Evolutionary conservation across 1,140 invertebrate species (phyloP).

Genomic region (Philopotamus ludificatus): DNA sequence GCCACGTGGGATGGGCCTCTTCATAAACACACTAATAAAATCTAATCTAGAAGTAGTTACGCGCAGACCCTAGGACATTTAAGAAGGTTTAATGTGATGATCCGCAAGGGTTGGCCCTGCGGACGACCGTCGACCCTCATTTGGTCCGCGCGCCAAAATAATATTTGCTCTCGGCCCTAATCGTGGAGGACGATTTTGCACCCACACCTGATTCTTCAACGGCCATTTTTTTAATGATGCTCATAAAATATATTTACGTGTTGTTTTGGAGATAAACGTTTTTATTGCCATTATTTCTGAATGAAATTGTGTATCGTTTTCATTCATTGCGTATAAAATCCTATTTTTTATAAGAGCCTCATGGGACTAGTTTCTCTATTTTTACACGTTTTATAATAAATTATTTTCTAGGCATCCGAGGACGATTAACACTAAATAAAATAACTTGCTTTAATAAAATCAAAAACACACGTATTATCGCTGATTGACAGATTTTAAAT

Average conservation of each 20-base stretch:
- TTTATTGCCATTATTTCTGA: neutral
- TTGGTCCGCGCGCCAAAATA: neutral
- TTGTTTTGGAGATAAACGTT: neutral
- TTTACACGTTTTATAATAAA: no score
- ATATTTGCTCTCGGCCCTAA: neutral
- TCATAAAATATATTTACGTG: neutral
- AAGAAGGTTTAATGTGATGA: neutral
- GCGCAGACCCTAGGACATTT: neutral
- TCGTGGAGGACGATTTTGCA: neutral
- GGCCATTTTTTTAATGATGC: neutral
- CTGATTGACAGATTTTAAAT: no score
- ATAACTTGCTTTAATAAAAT: no score
- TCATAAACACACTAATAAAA: slow-evolving; percentile 1
- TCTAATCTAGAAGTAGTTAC: slow-evolving; percentile 7
- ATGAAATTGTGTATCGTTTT: neutral
- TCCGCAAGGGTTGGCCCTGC: neutral
- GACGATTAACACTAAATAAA: no score
- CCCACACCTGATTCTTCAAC: neutral
- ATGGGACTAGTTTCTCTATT: no score
- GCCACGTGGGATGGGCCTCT: neutral
- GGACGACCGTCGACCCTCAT: neutral
- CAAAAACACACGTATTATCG: no score
- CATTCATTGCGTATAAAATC: neutral
- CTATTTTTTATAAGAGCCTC: no score
- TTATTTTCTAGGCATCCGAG: no score